Conservation (phyloP, 2,113 vertebrate genomes). For the Nipponia nippon region DNA sequence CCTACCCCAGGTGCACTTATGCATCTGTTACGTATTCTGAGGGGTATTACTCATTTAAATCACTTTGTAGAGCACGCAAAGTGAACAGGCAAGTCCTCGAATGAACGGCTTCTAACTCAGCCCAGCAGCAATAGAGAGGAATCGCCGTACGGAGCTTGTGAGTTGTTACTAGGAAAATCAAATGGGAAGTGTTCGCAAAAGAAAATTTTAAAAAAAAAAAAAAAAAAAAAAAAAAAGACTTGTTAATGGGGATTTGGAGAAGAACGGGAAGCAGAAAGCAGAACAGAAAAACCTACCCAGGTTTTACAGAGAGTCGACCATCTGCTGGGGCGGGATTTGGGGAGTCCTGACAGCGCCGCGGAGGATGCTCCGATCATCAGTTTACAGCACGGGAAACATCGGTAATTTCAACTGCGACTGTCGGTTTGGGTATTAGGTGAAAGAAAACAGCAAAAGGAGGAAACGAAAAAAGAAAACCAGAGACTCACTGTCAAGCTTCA, state of each 20-base stretch:
- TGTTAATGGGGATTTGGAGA: neutral
- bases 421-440: neutral
- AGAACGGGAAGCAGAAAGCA: neutral
- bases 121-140: neutral
- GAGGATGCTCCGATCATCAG: neutral
- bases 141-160: rapidly evolving
- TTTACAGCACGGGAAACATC: neutral
- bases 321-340: neutral
- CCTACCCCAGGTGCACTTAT: neutral
- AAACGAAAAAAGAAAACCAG: neutral
- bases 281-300: neutral
- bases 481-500: neutral
- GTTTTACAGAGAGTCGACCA: neutral
- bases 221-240: neutral
- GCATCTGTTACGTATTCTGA: neutral
- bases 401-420: neutral
- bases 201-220: neutral
- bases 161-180: neutral
- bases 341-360: neutral
- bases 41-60: neutral
- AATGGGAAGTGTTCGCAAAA: neutral
- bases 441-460: neutral
- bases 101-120: neutral
- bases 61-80: neutral
- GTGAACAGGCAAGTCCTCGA: neutral